These are phyloP conservation scores for Cylas formicarius DNA, from an alignment of 1,140 invertebrate species.

Conservation along the genomic window DNA sequence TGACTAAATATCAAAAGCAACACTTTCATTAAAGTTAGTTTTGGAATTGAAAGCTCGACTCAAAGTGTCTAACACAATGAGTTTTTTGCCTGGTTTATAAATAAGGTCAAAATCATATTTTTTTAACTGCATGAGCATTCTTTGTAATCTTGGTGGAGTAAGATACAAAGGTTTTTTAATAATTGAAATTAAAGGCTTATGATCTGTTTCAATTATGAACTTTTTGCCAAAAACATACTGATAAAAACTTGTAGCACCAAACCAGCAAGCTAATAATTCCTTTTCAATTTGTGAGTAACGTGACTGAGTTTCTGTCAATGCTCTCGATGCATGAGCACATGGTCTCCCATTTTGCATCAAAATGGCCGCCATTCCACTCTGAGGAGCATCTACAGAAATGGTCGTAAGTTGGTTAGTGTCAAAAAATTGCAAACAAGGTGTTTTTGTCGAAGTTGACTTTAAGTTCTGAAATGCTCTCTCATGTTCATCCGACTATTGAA, in stretches of 20 bases:
- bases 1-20: conserved; percentile 8
- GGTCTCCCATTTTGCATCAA: no score
- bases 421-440: no score
- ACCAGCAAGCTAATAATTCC: conserved; percentile 32
- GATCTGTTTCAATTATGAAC: conserved; percentile 30
- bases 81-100: conserved; percentile 29
- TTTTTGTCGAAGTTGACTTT: no score
- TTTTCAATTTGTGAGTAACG: no score
- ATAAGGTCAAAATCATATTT: conserved; percentile 26
- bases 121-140: conserved; percentile 27
- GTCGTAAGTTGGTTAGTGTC: no score
- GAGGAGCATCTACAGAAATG: no score
- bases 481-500: no score
- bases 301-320: no score
- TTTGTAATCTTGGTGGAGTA: conserved; percentile 24
- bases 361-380: no score
- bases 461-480: no score
- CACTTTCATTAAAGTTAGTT: background rate
- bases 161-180: conserved; percentile 28
- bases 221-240: conserved; percentile 34
- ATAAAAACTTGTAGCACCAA: conserved; percentile 32
- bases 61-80: conserved; percentile 38
- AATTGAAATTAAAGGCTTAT: conserved; percentile 30
- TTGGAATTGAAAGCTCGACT: conserved; percentile 31
- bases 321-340: no score